Evolutionary conservation across 1,140 invertebrate genomes (phyloP), one percentile per base, ranked within the genome.

Genomic region (Idris sp.): DNA sequence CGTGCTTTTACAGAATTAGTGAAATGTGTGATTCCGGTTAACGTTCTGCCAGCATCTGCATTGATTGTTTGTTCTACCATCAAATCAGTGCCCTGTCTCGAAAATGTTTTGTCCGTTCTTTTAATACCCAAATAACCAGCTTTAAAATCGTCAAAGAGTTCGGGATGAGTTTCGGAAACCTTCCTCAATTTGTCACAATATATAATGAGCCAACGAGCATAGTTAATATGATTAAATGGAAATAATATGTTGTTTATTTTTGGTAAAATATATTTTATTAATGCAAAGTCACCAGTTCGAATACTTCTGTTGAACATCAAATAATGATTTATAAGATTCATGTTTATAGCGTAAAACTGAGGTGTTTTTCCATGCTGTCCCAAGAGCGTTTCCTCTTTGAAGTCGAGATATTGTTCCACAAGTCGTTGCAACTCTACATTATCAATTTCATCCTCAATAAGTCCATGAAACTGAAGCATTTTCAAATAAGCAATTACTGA

Each of bases 221-320:
- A 83, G 67, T 84, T 83, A 1, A 56, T 76, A 31, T 79, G 80
- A 56, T 84, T 84, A 10, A 79, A 73, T 5, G 61, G 40, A 72
- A 84, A 84, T 51, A 82, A 83, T 33, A 67, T 76, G n/a, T n/a
- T 65, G 48, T 18, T 54, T 14, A 83, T 78, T 18, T 79, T 67
- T n/a, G 46, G 58, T 18, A 80, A 64, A 2, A 53, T 36, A 19
- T 72, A 33, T 14, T 73, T 2, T 38, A 74, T 79, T 14, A 83
- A 46, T 15, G 80, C 53, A 54, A 79, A 76, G 51, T 81, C 48
- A 13, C 67, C 59, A n/a, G 18, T 61, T 7, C 77, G 26, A 7
- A 82, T 79, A 72, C 74, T 75, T 75, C 75, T 74, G 25, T 30
- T 59, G 33, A 79, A 71, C 16, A 46, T 30, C 18, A 62, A 51